These are phyloP conservation scores for Sterrhoptilus dennistouni DNA, from an alignment of 2,113 vertebrate genomes.

Conservation along the genomic window DNA sequence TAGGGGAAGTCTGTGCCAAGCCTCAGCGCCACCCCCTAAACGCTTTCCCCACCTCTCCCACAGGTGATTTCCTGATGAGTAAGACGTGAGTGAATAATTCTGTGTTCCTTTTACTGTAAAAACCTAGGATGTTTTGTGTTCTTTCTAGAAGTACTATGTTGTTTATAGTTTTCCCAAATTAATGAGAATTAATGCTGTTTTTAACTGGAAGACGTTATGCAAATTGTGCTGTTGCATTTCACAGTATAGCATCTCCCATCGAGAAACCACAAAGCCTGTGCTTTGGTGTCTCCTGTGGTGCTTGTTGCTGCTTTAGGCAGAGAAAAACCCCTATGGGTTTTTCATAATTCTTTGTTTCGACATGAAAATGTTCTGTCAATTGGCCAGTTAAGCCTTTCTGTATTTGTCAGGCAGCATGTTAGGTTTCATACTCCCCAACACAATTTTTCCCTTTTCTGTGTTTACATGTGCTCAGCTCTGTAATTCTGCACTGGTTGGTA, in stretches of 20 bases:
- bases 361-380: neutral
- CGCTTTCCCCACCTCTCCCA: fast-evolving
- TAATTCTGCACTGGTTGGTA: neutral
- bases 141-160: neutral
- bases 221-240: neutral
- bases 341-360: neutral
- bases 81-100: neutral
- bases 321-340: fast-evolving
- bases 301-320: neutral
- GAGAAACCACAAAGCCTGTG: neutral
- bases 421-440: fast-evolving
- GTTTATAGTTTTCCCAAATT: neutral
- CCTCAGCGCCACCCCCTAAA: too few relatives aligned
- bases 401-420: neutral
- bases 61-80: neutral
- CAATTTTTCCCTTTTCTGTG: neutral
- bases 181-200: neutral
- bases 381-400: neutral
- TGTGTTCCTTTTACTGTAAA: neutral
- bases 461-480: neutral
- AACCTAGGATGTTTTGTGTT: neutral
- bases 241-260: neutral
- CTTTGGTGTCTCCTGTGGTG: neutral
- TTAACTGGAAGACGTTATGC: neutral
- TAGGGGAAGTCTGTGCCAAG: neutral